phyloP scores from a whole-genome alignment of 2,888 invertebrate genomes.

The Eurytoma californica region DNA sequence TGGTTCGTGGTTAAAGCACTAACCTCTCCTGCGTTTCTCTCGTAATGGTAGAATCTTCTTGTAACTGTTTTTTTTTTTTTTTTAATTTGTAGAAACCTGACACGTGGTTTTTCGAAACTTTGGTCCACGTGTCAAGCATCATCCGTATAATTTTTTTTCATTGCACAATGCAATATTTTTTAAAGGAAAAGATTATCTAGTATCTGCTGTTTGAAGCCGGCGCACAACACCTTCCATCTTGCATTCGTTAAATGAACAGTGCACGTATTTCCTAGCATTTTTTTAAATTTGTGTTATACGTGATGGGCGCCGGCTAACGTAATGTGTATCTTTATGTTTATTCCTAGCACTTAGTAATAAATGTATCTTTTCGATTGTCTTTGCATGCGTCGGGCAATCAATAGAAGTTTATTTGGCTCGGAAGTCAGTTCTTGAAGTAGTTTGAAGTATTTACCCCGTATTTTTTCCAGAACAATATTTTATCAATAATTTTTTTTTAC shows the following conservation, averaged over 20 bases:
- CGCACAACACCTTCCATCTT: constrained; percentile 2
- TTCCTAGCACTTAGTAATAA: constrained; percentile 20
- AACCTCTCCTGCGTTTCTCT: constrained; percentile 52
- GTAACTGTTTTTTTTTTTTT: constrained; percentile 10
- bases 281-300: neutral
- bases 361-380: constrained; percentile 32
- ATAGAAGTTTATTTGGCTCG: constrained; percentile 48
- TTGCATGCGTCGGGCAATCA: constrained; percentile 49
- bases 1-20: constrained; percentile 53
- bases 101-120: constrained; percentile 22
- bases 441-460: neutral
- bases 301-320: constrained; percentile 32
- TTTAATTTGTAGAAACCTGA: constrained; percentile 8
- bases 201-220: constrained; percentile 25
- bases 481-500: neutral
- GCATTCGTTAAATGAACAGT: neutral
- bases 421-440: constrained; percentile 35
- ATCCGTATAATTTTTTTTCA: constrained; percentile 13
- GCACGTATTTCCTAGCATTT: neutral
- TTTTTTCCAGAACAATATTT: neutral
- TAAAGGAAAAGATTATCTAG: neutral
- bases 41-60: constrained; percentile 49
- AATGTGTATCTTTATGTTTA: constrained; percentile 10
- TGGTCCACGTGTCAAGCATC: constrained; percentile 11
- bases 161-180: constrained; percentile 32